Conservation (phyloP, 2,113 vertebrate species). For the Tinamus guttatus region DNA sequence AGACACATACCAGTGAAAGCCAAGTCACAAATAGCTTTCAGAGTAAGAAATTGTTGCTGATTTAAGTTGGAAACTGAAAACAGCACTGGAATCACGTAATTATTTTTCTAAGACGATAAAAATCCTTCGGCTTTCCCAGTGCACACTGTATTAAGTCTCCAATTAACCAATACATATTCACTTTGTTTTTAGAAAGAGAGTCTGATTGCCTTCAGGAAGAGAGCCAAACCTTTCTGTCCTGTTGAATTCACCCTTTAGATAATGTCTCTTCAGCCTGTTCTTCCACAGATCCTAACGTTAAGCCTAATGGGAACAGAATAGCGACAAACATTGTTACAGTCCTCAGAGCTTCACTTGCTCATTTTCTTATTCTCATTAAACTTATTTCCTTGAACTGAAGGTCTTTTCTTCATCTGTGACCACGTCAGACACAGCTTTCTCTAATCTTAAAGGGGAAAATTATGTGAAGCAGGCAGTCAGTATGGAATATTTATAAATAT, state of each 20-base stretch:
- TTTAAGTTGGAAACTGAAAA: background rate
- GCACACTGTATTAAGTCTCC: background rate
- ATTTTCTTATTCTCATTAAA: background rate
- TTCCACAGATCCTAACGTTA: background rate
- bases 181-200: background rate
- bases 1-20: accelerated
- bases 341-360: background rate
- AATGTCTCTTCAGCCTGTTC: background rate
- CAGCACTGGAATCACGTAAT: accelerated
- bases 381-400: background rate
- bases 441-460: background rate
- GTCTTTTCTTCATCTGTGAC: background rate
- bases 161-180: background rate
- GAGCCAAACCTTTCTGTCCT: background rate
- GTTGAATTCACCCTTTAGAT: background rate
- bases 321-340: background rate
- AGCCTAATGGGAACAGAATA: background rate
- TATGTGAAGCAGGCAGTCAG: background rate
- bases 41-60: background rate
- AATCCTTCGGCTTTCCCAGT: background rate
- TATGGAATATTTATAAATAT: background rate
- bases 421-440: background rate
- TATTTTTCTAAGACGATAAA: background rate
- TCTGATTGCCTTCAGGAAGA: background rate
- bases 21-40: background rate